phyloP scores from a whole-genome alignment of 2,797 vertebrate species.

The Taeniopygia guttata region DNA sequence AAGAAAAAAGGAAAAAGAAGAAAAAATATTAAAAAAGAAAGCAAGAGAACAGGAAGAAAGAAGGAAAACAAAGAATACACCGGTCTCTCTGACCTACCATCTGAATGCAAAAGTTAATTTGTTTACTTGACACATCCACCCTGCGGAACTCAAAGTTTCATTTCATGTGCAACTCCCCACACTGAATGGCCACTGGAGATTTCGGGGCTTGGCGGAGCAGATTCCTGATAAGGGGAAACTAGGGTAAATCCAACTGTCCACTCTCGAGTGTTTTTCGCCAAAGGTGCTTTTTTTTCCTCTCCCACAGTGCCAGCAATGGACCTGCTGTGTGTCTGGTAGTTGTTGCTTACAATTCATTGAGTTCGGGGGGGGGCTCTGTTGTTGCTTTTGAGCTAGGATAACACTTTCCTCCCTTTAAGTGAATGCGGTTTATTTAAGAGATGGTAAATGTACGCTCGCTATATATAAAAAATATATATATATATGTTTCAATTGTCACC shows the following conservation, averaged over 20 bases:
- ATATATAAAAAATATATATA: conserved; percentile 55
- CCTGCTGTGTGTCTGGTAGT: conserved; percentile 69
- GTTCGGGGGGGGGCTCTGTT: conserved; percentile 6
- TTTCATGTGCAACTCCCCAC: conserved; percentile 70
- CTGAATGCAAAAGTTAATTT: conserved; percentile 67
- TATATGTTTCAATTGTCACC: conserved; percentile 68
- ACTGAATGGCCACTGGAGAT: conserved; percentile 75
- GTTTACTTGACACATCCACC: conserved; percentile 72
- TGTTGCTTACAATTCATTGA: conserved; percentile 62
- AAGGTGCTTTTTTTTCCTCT: conserved; percentile 64
- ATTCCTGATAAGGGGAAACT: conserved; percentile 76
- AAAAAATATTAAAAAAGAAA: background rate
- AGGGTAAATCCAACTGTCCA: conserved; percentile 75
- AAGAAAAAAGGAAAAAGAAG: too few species aligned
- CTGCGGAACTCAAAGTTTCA: conserved; percentile 72
- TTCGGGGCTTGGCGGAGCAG: conserved; percentile 75
- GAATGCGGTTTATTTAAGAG: conserved; percentile 76
- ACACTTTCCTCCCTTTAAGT: conserved; percentile 45
- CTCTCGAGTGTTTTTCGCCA: conserved; percentile 71
- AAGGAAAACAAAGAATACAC: background rate
- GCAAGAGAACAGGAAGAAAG: background rate
- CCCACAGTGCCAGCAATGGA: conserved; percentile 53
- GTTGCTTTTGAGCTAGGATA: conserved; percentile 64
- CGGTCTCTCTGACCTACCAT: conserved; percentile 18
- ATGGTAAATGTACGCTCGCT: conserved; percentile 71